Evolutionary conservation across 2,113 vertebrate genomes (phyloP), one percentile per base, ranked within the genome.

Genomic region (Poeciliopsis prolifica): DNA sequence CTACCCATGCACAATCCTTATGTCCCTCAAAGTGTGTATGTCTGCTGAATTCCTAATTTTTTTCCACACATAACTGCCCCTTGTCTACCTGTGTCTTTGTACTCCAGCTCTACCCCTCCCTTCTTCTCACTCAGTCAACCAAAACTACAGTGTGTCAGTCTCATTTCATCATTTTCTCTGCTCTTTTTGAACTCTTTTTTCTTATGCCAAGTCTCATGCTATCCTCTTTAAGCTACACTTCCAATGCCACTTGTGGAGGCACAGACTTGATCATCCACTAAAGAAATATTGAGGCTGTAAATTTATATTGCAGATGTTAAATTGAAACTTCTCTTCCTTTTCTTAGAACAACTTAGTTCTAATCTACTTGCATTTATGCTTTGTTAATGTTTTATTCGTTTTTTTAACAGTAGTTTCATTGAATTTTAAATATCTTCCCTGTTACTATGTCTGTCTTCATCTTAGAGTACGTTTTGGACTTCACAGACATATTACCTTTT

Each of bases 61-160:
- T 75, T 75, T 31, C 65, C 72, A 72, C 82, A 81, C 82, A 85
- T 5, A 74, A 58, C 65, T 75, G 70, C 44, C 75, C 64, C 80
- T 54, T 78, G 69, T 84, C 87, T 83, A 83, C 86, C 78, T 80
- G 78, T 64, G 62, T 83, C 74, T 91, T 86, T 87, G 85, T 80
- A 85, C 84, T 87, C 63, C 63, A 72, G 80, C 83, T 70, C 69
- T 86, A 75, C 72, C 82, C 75, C 70, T 82, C 65, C 78, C 80
- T 88, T 91, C 86, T 83, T 87, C 87, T 78, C 83, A 89, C 82
- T 69, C 89, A 91, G 82, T 85, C 88, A 87, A 88, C 84, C 89
- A 90, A 90, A 92, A 91, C 89, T 87, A 85, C 86, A 86, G 87
- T 70, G 81, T 93, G 90, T 92, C 92, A 88, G 73, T 70, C 79